phyloP scores from a whole-genome alignment of 2,888 invertebrate species.

The Galerucella calmariensis region DNA sequence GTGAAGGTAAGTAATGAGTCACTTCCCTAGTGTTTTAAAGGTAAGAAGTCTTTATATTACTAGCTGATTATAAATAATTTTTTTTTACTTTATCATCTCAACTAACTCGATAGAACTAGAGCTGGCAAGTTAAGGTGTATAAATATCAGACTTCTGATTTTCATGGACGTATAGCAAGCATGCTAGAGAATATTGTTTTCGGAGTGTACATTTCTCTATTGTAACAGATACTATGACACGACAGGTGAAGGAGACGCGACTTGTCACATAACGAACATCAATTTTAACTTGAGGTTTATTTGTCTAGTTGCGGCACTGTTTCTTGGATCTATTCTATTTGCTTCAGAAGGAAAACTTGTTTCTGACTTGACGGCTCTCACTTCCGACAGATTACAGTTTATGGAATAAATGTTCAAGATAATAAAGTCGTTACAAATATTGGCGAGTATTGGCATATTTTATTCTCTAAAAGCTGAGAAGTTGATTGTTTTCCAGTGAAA shows the following conservation, averaged over 20 bases:
- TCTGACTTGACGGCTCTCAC: conserved; percentile 15
- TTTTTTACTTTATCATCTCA: no score
- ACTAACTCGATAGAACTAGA: no score
- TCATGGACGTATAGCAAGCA: neutral
- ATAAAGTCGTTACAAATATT: neutral
- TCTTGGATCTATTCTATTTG: conserved; percentile 23
- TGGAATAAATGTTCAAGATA: neutral
- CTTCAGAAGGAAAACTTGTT: conserved; percentile 6
- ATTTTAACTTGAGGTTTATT: conserved; percentile 39
- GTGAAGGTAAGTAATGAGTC: no score
- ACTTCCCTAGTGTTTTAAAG: no score
- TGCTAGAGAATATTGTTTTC: neutral
- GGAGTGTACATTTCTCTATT: conserved; percentile 10
- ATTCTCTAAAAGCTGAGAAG: no score
- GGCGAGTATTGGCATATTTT: neutral
- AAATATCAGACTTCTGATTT: no score
- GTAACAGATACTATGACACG: conserved; percentile 37
- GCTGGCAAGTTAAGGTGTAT: no score
- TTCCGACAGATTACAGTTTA: conserved; percentile 17
- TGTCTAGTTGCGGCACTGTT: conserved; percentile 20
- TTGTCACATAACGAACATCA: conserved; percentile 42
- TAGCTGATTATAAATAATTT: no score
- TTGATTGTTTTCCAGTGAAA: no score
- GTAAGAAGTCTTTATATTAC: no score
- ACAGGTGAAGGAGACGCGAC: conserved; percentile 37